These are phyloP conservation scores for Sarcophaga rosellei DNA, from an alignment of 2,888 invertebrate genomes.

Conservation along the genomic window DNA sequence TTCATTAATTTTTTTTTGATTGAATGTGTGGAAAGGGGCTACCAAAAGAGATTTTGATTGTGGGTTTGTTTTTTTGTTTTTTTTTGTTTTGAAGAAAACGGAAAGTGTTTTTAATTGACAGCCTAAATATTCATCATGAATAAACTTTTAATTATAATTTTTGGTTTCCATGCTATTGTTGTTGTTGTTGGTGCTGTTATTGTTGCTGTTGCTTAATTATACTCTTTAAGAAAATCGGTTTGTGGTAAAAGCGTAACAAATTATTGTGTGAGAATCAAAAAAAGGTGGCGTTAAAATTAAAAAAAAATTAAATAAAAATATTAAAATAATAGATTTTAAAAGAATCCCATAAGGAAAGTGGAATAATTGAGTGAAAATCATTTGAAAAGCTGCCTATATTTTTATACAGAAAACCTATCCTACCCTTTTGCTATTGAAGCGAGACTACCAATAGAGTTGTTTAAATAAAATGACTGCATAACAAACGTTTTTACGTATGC, in stretches of 20 bases:
- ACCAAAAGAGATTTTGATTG: background rate
- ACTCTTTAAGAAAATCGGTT: slow-evolving; percentile 17
- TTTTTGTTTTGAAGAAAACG: slow-evolving; percentile 26
- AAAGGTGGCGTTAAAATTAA: background rate
- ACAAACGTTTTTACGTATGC: no score
- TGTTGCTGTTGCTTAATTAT: background rate
- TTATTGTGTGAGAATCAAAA: slow-evolving; percentile 17
- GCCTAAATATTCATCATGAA: slow-evolving; percentile 25
- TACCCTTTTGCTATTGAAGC: no score
- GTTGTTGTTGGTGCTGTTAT: background rate
- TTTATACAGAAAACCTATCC: no score
- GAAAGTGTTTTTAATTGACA: slow-evolving; percentile 56
- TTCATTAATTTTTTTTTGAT: background rate
- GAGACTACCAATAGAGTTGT: no score
- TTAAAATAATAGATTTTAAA: no score
- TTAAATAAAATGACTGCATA: no score
- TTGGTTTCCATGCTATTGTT: background rate
- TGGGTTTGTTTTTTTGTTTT: slow-evolving; percentile 15
- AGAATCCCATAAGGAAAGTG: no score
- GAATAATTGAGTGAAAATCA: no score
- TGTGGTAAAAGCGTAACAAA: slow-evolving; percentile 50
- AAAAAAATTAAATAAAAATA: background rate
- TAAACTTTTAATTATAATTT: slow-evolving; percentile 12
- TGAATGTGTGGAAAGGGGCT: background rate
- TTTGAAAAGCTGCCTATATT: no score